A percentile compares a stretch with the other conserved stretches of the same genome.
Evolutionary conservation across 2,113 vertebrate genomes (phyloP).

Genomic region (Bolborhynchus lineola): DNA sequence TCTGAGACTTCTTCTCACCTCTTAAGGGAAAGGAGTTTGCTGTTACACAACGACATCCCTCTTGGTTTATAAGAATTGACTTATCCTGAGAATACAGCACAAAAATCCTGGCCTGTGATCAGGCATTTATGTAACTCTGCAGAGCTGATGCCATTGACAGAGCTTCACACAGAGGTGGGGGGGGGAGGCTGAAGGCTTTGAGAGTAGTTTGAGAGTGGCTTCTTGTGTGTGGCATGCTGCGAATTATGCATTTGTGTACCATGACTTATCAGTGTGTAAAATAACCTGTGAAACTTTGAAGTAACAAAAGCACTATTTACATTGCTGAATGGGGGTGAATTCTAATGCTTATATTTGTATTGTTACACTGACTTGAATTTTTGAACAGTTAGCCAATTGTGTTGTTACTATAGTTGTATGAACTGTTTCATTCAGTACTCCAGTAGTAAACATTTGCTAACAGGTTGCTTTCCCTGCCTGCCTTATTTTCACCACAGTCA

Average conservation of each 20-base stretch:
- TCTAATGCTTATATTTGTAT: background rate
- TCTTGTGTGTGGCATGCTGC: background rate
- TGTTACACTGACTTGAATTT: background rate
- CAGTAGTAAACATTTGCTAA: slow-evolving; percentile 39
- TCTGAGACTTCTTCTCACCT: background rate
- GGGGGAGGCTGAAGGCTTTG: background rate
- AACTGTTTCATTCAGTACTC: slow-evolving; percentile 2
- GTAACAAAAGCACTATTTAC: background rate
- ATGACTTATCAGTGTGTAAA: background rate
- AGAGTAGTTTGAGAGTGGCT: background rate
- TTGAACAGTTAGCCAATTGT: background rate
- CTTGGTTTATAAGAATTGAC: background rate
- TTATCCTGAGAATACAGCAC: background rate
- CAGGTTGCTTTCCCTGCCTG: slow-evolving; percentile 50
- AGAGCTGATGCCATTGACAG: background rate
- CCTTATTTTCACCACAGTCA: slow-evolving; percentile 68
- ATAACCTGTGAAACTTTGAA: background rate
- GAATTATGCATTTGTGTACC: background rate
- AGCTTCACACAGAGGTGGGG: background rate
- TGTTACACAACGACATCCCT: background rate
- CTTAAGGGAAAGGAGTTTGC: background rate
- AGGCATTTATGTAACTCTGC: background rate
- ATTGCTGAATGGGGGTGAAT: background rate
- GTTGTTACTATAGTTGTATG: background rate
- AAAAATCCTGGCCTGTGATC: background rate